Evolutionary conservation across 2,888 invertebrate genomes (phyloP).

Genomic region (Drosophila colorata): DNA sequence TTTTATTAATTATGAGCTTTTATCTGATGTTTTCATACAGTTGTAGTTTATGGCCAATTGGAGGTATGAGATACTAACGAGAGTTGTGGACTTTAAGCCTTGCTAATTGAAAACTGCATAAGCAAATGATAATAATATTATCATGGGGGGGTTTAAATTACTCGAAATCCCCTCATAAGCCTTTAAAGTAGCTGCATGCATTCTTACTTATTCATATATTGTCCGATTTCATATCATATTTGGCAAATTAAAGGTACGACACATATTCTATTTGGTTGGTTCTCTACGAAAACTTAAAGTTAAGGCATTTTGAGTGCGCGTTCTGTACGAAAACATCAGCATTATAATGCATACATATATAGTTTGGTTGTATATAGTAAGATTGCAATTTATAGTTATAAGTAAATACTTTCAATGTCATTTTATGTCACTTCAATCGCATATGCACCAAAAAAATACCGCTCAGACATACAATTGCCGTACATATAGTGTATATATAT

Average conservation of each 20-base stretch:
- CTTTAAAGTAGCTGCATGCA: constrained; percentile 24
- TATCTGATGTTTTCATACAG: constrained; percentile 63
- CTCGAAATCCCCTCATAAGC: constrained; percentile 7
- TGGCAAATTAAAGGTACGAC: constrained; percentile 55
- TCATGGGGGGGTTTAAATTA: constrained; percentile 6
- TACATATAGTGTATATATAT: constrained; percentile 28
- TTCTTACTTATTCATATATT: constrained; percentile 30
- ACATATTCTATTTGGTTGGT: constrained; percentile 19
- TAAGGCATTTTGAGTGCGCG: constrained; percentile 46
- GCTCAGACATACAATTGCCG: constrained; percentile 24
- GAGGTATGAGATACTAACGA: constrained; percentile 24
- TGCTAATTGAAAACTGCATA: constrained; percentile 63
- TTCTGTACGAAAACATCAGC: constrained; percentile 61
- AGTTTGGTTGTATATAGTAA: not conserved
- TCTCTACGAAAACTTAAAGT: constrained; percentile 37
- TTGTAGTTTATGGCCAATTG: constrained; percentile 16
- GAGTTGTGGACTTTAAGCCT: constrained; percentile 46
- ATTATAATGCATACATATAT: constrained; percentile 40
- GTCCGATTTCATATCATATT: constrained; percentile 36
- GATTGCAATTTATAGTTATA: constrained; percentile 62
- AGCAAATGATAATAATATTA: constrained; percentile 29
- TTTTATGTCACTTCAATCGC: constrained; percentile 36
- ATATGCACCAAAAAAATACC: constrained; percentile 47
- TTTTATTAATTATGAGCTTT: constrained; percentile 78
- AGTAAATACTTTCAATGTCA: constrained; percentile 59